Base-by-base conservation (phyloP, 2,797 vertebrate genomes). In the Odontamblyopus rebecca region DNA sequence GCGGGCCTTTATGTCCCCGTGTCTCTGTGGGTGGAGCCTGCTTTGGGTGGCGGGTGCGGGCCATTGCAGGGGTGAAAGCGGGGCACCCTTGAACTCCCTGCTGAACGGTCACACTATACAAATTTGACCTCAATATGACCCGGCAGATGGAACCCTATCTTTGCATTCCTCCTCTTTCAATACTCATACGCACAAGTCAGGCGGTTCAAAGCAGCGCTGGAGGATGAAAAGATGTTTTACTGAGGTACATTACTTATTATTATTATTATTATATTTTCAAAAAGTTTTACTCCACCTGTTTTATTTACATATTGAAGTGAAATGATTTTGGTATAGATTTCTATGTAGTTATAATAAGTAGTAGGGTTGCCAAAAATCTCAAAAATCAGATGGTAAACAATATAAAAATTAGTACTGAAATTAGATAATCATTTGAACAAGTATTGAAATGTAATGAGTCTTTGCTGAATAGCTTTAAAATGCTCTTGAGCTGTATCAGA, bases 61-160 rank as follows among this genome's bases (percentile, higher is more conserved):
- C 72, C 61, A 68, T 16, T 72, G 50, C 57, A 27, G 78, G 69
- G 85, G 75, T 83, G 85, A 89, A 79, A 74, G 62, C 35, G n/a
- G 82, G 81, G 75, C 87, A 91, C 85, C 90, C 90, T 91, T 92
- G 89, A 92, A 92, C 89, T 92, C 88, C 82, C 77, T 76, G 67
- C 70, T 74, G 82, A 81, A 74, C 57, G 63, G 76, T 75, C 77
- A 73, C 79, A 29, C 67, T 61, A 74, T 79, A 78, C 75, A 68
- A 38, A 41, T 80, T 76, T 91, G 85, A 90, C 86, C 88, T 85
- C 69, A 57, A 80, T 86, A 85, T 91, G 88, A 89, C 87, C 89
- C 63, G 51, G 50, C 38, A 56, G 67, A 65, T 76, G 59, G 1
- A 26, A 76, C 61, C 69, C 78, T 57, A 73, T 73, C 41, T 69